Evolutionary conservation across 2,797 vertebrate genomes (phyloP), one percentile per base, ranked within the genome.

Genomic region (Falco berigora): DNA sequence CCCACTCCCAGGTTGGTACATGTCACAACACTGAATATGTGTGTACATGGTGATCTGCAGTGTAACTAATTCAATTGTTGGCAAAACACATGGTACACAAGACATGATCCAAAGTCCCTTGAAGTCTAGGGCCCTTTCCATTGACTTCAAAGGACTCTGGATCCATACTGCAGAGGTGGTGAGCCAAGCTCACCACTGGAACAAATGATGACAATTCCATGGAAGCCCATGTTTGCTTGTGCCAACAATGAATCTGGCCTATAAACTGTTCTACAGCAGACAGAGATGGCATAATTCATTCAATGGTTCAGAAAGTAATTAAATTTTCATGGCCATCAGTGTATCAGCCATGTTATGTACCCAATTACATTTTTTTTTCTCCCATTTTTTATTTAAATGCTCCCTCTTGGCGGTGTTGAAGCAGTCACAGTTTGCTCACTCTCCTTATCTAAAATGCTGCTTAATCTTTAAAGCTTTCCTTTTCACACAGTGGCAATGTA

Each of bases 311-410:
- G 28, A 79, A 76, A 8, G 34, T 80, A 91, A 91, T 96, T 83
- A 96, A 75, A 92, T 92, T 94, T 96, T 93, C 96, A 95, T 91
- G 90, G 53, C 71, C 80, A 86, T 61, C 75, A 83, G 64, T 11
- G 11, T 74, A 62, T 47, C 27, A 1, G 55, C 85, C 79, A 14
- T 24, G 42, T 71, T 89, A 69, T 77, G 61, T 32, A 56, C 21
- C 44, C 58, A 80, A 4, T 80, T 94, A 66, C 8, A 25, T 69
- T 14, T 12, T 87, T 38, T 84, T 84, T 63, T 62, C 61, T 30
- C 6, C 69, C 52, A 34, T 38, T 8, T 21, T 73, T 81, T 88
- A 55, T 90, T 75, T 68, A 89, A 89, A 85, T 36, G 53, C 7
- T 85, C 22, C 15, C 18, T 44, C 58, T 83, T 86, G 28, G 28